Conservation (phyloP, 2,888 invertebrate genomes). For the Portevinia maculata region DNA sequence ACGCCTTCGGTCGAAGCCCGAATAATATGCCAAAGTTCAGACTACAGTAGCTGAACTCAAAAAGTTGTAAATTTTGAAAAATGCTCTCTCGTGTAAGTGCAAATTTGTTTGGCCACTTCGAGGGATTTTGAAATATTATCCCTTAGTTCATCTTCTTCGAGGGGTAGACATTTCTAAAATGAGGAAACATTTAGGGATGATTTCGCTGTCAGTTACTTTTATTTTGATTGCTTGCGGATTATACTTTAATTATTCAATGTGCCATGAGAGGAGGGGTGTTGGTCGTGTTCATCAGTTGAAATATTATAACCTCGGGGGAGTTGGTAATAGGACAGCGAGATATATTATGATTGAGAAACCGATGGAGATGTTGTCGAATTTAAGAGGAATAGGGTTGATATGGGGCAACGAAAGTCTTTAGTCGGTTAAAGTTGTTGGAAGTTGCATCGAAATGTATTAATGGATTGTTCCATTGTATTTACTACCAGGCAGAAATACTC, state of each 20-base stretch:
- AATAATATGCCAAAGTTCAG: conserved; percentile 8
- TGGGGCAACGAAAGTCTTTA: no score
- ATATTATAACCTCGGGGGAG: neutral
- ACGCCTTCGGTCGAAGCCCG: conserved; percentile 26
- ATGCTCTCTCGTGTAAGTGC: conserved; percentile 8
- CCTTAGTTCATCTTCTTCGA: no score
- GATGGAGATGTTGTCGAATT: no score
- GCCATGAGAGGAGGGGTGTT: neutral
- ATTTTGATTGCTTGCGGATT: conserved; percentile 34
- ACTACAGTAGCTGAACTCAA: conserved; percentile 19
- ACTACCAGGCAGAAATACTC: no score
- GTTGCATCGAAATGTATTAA: no score
- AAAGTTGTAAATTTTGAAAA: conserved; percentile 18
- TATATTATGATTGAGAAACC: neutral
- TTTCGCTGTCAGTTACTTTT: conserved; percentile 10
- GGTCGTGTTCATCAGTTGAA: conserved; percentile 4
- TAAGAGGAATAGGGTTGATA: no score
- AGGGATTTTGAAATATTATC: conserved; percentile 21
- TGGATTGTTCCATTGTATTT: no score
- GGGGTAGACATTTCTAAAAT: neutral
- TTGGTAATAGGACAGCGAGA: neutral
- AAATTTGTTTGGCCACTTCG: conserved; percentile 35
- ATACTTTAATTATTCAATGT: conserved; percentile 29
- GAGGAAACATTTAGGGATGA: neutral
- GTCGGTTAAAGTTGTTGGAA: no score